Evolutionary conservation across 92 coral and sea anemone genomes (phyloP), one percentile per base, ranked within the genome.

Genomic region (Porites rus): DNA sequence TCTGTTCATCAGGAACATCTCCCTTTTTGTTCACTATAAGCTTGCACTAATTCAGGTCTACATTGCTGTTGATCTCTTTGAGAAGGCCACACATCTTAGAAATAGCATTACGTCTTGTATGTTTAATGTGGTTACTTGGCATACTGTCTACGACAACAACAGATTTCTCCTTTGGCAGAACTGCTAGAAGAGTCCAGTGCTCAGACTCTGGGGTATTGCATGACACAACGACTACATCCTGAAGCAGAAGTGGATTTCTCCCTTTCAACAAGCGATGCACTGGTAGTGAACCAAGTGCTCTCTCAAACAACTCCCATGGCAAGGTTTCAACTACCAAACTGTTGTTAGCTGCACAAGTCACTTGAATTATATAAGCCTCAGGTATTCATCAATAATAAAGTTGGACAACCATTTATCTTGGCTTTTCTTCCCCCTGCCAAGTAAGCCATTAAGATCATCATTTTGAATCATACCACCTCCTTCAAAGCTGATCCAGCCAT

Each of bases 131-230:
- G 66, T 83, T 83, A 21, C 86, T 80, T 16, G 94, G 77, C 79
- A 20, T 75, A 75, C 91, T 91, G 66, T 91, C 94, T 59, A 91
- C 68, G 61, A 72, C 74, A 20, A 83, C 20, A 3, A 88, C 77
- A 10, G 43, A 59, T 82, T 91, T 87, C 68, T 85, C 75, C 59
- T 91, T 51, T 28, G 92, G 92, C 17, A 88, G 69, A 17, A 88
- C 83, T 11, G 83, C 90, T 14, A 88, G 69, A 21, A 88, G 85
- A 88, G 65, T 78, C 92, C 94, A 92, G 90, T 88, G 94, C 77
- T 88, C 87, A 46, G 84, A 64, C 58, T 92, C 51, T 24, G 80
- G 25, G 14, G 89, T 38, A 69, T 74, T 92, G 84, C 94, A 92
- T 19, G 92, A 90, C 19, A 88, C 86, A 54, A 92, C 79, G 51